These are phyloP conservation scores for Brachystomella parvula DNA, from an alignment of 1,140 invertebrate species.

Conservation along the genomic window DNA sequence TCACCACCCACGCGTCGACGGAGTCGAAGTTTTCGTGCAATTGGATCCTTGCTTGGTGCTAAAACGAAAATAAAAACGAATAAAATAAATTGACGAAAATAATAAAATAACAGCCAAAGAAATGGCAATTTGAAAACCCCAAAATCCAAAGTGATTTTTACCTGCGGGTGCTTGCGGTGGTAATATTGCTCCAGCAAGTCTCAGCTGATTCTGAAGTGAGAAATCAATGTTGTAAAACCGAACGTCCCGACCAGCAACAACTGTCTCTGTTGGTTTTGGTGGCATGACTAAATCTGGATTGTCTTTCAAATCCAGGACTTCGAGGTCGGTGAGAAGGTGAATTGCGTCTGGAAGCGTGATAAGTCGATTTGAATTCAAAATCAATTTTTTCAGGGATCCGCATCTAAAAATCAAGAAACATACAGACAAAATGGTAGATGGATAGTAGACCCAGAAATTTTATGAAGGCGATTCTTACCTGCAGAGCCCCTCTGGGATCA, in stretches of 20 bases:
- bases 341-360: conserved; percentile 97
- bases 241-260: conserved; percentile 68
- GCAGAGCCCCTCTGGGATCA: conserved; percentile 96
- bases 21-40: conserved; percentile 83
- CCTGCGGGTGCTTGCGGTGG: conserved; percentile 52
- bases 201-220: conserved; percentile 86
- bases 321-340: conserved; percentile 83
- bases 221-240: conserved; percentile 99
- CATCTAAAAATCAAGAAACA: conserved; percentile 57
- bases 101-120: too few relatives aligned
- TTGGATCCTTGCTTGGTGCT: conserved; percentile 67
- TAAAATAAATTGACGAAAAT: conserved; percentile 1
- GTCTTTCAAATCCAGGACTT: conserved; percentile 78
- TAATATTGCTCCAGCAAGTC: conserved; percentile 81
- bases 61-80: conserved; percentile 22
- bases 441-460: background rate
- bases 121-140: too few relatives aligned
- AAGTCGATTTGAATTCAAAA: conserved; percentile 83
- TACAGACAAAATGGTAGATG: background rate
- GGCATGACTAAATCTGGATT: conserved; percentile 97
- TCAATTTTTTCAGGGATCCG: conserved; percentile 88
- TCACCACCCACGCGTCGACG: conserved; percentile 65
- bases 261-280: conserved; percentile 74
- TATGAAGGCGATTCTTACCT: conserved; percentile 55
- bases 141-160: too few relatives aligned